A percentile compares a stretch with the other conserved stretches of the same genome.
Evolutionary conservation across 2,888 invertebrate genomes (phyloP).

Genomic region (Aethes cnicana): DNA sequence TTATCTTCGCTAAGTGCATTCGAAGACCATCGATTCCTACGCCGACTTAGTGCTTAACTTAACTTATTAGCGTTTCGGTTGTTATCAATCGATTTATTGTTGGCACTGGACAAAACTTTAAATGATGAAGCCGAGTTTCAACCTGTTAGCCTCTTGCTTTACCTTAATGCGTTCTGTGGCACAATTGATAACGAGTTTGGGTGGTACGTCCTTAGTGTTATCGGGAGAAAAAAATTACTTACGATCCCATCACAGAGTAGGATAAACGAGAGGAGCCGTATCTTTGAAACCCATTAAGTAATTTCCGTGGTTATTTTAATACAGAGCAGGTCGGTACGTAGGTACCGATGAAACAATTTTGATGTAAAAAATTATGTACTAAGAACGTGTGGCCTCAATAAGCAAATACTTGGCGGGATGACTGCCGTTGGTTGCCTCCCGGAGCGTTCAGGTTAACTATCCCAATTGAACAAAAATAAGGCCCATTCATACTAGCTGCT

Average conservation of each 20-base stretch:
- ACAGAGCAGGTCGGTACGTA: no score
- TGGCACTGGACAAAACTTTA: conserved; percentile 59
- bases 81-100: conserved; percentile 77
- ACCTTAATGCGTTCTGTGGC: conserved; percentile 65
- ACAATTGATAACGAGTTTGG: conserved; percentile 70
- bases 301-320: conserved; percentile 48
- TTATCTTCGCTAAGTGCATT: conserved; percentile 2
- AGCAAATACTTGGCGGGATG: no score
- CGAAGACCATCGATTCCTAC: conserved; percentile 17
- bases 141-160: conserved; percentile 60
- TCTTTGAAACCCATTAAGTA: conserved; percentile 56
- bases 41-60: conserved; percentile 52
- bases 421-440: no score
- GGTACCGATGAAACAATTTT: no score
- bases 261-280: conserved; percentile 50
- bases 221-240: conserved; percentile 50
- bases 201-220: conserved; percentile 65
- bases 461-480: no score
- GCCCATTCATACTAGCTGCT: no score
- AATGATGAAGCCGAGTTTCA: conserved; percentile 68
- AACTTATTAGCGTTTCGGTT: conserved; percentile 66
- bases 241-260: conserved; percentile 40
- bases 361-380: no score
- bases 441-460: no score
- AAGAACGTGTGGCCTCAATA: no score